These are phyloP conservation scores for Pollenia angustigena DNA, from an alignment of 2,888 invertebrate species.

Conservation along the genomic window DNA sequence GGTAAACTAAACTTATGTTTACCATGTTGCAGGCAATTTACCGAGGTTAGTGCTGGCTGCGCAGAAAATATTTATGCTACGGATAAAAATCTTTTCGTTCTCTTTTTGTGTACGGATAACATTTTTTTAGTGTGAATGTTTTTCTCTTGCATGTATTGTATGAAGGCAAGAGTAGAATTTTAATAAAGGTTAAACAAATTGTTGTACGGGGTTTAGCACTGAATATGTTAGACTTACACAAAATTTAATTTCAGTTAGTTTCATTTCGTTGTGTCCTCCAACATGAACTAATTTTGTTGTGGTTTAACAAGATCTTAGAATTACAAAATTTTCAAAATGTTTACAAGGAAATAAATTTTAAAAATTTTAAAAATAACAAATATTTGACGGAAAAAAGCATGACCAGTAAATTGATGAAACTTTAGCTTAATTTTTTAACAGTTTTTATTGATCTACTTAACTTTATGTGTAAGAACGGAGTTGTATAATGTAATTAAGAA, in stretches of 20 bases:
- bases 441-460: too few relatives aligned
- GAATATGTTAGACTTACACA: background rate
- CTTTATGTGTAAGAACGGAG: too few relatives aligned
- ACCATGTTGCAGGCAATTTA: conserved; percentile 69
- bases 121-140: background rate
- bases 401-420: too few relatives aligned
- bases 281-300: conserved; percentile 5
- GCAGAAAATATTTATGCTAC: conserved; percentile 57
- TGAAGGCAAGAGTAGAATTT: conserved; percentile 28
- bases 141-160: conserved; percentile 9
- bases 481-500: too few relatives aligned
- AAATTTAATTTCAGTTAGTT: background rate
- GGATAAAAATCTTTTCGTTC: conserved; percentile 55
- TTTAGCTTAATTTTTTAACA: too few relatives aligned
- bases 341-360: background rate
- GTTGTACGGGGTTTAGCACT: background rate
- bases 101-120: conserved; percentile 30
- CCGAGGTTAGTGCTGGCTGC: conserved; percentile 64
- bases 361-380: background rate
- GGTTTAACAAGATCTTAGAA: background rate
- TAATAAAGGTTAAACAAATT: conserved; percentile 12
- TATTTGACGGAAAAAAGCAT: too few relatives aligned
- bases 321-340: background rate
- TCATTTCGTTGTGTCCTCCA: conserved; percentile 4
- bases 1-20: conserved; percentile 73